Evolutionary conservation across 2,797 vertebrate genomes (phyloP).

Genomic region (Lycodopsis pacificus): DNA sequence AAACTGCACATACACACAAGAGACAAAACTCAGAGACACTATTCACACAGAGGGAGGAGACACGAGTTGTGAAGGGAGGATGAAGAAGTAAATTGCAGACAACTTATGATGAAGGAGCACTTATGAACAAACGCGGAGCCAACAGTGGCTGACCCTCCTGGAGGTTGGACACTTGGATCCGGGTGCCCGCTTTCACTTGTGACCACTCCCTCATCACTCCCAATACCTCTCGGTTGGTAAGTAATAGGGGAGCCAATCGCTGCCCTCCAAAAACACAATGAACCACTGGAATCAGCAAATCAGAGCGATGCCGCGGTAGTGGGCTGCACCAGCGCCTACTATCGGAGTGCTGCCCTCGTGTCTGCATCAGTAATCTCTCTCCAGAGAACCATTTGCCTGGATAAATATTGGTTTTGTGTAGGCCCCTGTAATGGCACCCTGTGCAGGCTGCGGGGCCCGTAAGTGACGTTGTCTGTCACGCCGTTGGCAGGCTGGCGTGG

Average conservation of each 20-base stretch:
- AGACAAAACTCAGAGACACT: not conserved
- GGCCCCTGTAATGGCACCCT: constrained; percentile 78
- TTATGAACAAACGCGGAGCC: not conserved
- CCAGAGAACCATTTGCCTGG: constrained; percentile 81
- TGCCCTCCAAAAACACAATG: constrained; percentile 22
- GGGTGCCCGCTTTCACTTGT: not conserved
- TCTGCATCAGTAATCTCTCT: constrained; percentile 77
- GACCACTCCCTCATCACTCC: not conserved
- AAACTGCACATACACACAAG: not conserved
- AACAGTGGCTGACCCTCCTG: not conserved
- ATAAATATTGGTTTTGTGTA: constrained; percentile 84
- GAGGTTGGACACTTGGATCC: not conserved
- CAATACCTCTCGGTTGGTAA: constrained; percentile 17
- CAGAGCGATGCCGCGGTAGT: constrained; percentile 16
- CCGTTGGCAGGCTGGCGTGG: constrained; percentile 80
- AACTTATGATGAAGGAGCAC: not conserved
- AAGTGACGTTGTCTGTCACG: constrained; percentile 83
- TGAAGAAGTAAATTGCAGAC: not conserved
- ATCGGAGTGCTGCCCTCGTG: constrained; percentile 64
- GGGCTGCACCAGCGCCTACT: constrained; percentile 60
- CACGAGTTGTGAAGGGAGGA: not conserved
- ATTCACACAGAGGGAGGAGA: not conserved
- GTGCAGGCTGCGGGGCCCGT: constrained; percentile 70
- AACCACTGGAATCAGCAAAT: constrained; percentile 45
- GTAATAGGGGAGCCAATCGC: constrained; percentile 26